phyloP scores from a whole-genome alignment of 2,113 vertebrate species.

The Agapornis roseicollis region DNA sequence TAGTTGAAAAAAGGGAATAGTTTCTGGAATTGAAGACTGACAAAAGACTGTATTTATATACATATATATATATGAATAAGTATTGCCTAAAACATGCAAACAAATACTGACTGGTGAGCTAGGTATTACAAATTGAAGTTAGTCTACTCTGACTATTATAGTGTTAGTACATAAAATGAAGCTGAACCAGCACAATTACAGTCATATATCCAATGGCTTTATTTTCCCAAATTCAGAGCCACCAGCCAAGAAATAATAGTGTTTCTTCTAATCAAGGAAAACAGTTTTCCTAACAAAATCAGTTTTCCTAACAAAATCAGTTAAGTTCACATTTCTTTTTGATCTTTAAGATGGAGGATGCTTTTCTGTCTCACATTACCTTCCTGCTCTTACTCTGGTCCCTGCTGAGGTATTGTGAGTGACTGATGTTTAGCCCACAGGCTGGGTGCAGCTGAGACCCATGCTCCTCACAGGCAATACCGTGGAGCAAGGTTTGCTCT shows the following conservation, averaged over 20 bases:
- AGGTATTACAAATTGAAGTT: not conserved
- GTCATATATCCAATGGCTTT: not conserved
- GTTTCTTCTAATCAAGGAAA: not conserved
- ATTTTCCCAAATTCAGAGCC: not conserved
- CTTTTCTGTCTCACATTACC: not conserved
- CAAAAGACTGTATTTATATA: not conserved
- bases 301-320: not conserved
- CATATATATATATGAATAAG: not conserved
- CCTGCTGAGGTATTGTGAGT: fast-evolving
- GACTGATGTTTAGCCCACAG: fast-evolving
- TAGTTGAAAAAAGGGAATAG: not conserved
- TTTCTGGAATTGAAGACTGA: not conserved
- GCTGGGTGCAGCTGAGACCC: not conserved
- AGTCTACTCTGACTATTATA: not conserved
- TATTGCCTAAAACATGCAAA: not conserved
- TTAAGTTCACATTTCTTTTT: not conserved
- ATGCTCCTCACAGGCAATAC: fast-evolving
- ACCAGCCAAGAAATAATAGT: not conserved
- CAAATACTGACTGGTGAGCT: not conserved
- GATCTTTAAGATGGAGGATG: not conserved
- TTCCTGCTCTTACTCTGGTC: not conserved
- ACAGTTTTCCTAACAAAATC: not conserved
- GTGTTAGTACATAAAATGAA: not conserved
- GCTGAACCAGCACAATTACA: not conserved
- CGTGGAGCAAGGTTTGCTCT: fast-evolving